Conservation (phyloP, 2,888 invertebrate genomes). For the Philopedon plagiatum region DNA sequence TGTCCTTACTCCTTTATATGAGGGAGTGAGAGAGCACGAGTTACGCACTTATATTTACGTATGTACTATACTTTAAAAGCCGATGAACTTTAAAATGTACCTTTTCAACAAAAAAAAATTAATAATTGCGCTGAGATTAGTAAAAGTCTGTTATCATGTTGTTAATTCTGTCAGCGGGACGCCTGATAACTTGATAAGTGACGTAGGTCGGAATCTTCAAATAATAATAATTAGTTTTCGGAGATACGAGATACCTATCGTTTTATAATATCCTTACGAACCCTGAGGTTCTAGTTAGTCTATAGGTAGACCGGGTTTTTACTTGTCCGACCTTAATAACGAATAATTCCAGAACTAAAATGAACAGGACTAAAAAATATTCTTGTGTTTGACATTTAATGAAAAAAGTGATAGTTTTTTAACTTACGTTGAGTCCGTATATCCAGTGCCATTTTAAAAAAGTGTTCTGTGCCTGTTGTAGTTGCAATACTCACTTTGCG, state of each 20-base stretch:
- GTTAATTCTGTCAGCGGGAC: conserved; percentile 37
- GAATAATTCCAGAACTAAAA: too few relatives aligned
- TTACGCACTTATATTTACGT: too few relatives aligned
- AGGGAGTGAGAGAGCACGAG: too few relatives aligned
- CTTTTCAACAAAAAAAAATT: neutral
- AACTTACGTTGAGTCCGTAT: too few relatives aligned
- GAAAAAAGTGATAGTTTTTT: too few relatives aligned
- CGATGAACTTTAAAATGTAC: neutral
- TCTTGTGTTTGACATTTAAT: too few relatives aligned
- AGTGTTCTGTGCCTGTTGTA: neutral
- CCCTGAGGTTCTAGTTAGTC: neutral
- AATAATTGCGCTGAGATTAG: neutral
- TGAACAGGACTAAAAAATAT: too few relatives aligned
- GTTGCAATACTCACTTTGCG: conserved; percentile 1
- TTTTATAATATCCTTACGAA: neutral
- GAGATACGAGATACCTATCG: neutral
- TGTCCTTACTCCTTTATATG: too few relatives aligned
- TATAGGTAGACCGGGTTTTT: neutral
- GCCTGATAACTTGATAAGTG: conserved; percentile 39
- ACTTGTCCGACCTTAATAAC: neutral
- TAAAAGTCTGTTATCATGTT: conserved; percentile 21
- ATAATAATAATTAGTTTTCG: conserved; percentile 4
- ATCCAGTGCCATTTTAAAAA: neutral
- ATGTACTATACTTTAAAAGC: neutral
- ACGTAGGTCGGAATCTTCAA: conserved; percentile 8